Conservation (phyloP, 2,797 vertebrate genomes). For the Melanotaenia nigrans region DNA sequence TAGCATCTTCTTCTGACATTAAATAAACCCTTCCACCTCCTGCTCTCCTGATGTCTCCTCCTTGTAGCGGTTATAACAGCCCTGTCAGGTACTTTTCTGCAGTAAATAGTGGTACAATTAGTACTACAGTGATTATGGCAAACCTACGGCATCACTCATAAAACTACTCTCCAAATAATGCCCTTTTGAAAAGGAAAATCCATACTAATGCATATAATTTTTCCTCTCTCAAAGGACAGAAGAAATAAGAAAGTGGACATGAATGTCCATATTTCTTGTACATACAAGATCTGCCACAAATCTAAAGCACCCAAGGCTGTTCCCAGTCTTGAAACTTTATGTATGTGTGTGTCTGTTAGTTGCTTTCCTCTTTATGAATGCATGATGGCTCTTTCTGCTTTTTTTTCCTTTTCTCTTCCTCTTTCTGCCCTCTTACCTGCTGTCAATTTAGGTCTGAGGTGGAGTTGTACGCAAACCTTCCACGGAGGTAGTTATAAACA, state of each 20-base stretch:
- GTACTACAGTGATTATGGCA: background rate
- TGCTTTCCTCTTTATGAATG: constrained; percentile 60
- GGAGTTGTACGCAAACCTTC: constrained; percentile 88
- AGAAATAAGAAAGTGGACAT: background rate
- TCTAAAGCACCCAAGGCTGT: constrained; percentile 7
- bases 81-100: background rate
- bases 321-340: constrained; percentile 45
- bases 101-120: background rate
- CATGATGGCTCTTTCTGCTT: constrained; percentile 67
- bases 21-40: constrained; percentile 3
- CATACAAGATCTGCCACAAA: background rate
- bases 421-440: constrained; percentile 67
- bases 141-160: background rate
- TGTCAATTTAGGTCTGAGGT: constrained; percentile 86
- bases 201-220: background rate
- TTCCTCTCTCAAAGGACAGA: background rate
- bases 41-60: background rate
- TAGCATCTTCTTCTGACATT: constrained; percentile 1
- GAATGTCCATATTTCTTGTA: background rate
- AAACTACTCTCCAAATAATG: background rate
- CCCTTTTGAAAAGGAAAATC: background rate
- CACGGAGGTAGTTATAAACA: constrained; percentile 85
- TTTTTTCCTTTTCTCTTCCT: constrained; percentile 58
- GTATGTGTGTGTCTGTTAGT: constrained; percentile 41
- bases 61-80: constrained; percentile 1